Evolutionary conservation across 2,113 vertebrate genomes (phyloP), one percentile per base, ranked within the genome.

Genomic region (Herpetotheres cachinnans): DNA sequence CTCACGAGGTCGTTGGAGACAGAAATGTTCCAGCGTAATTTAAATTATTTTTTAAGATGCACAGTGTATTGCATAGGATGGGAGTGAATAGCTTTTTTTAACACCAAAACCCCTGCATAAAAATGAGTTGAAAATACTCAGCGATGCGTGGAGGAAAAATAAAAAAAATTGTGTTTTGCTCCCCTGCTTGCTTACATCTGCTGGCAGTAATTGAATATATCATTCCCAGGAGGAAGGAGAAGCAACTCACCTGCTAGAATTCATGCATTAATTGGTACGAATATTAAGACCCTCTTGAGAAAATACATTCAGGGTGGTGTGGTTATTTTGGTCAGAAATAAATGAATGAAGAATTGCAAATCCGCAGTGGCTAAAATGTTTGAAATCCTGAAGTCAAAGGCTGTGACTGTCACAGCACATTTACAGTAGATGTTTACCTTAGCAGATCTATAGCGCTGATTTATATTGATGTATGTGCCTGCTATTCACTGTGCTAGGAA

Each of bases 231-330:
- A 73, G 90, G 88, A 65, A 47, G 16, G 78, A 13, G 63, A 27
- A 86, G 86, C n/a, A 55, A 18, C 86, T 95, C 65, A 97, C 86
- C 96, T 95, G 92, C 95, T 78, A 56, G 76, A 89, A 82, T 82
- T 67, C 56, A 3, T 55, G 89, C 61, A 6, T 78, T 95, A 92
- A 90, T 90, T 92, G 76, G 44, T 54, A 16, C 8, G 24, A 70
- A 52, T 17, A 47, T 13, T 13, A 32, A 40, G 74, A 89, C 24
- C 40, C 10, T 10, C 56, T 52, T 7, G 80, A 79, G 95, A 67
- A 85, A 70, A 88, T 13, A 5, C 11, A 2, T 17, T 26, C 16
- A 19, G 50, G 63, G 24, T 16, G 40, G 46, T 42, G 13, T 2
- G 30, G 70, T 49, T 13, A 26, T 56, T 59, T 36, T n/a, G 13